Evolutionary conservation across 2,888 invertebrate genomes (phyloP).

Genomic region (Uropetala carovei): DNA sequence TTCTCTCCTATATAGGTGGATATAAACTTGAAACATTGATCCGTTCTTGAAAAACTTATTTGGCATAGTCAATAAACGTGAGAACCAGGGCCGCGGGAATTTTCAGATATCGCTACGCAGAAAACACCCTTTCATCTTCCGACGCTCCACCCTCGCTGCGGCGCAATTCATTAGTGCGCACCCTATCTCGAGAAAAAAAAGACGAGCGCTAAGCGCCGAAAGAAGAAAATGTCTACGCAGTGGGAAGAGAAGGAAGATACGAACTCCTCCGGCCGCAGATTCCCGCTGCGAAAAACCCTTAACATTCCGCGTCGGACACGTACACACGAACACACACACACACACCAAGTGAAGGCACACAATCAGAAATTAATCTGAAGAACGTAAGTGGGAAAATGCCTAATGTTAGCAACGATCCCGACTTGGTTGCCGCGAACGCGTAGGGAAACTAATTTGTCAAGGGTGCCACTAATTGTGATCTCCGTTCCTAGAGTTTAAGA

Average conservation of each 20-base stretch:
- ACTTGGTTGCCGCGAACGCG: too few species aligned
- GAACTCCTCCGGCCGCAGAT: neutral
- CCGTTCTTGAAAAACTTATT: neutral
- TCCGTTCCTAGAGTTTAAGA: too few species aligned
- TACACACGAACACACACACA: neutral
- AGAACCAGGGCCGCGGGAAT: neutral
- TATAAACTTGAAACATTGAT: neutral
- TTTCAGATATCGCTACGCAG: neutral
- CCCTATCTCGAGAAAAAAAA: neutral
- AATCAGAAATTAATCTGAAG: neutral
- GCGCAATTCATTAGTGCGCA: neutral
- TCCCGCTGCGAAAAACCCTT: neutral
- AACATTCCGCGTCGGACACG: too few species aligned
- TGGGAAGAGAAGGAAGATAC: neutral
- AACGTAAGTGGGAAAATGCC: neutral
- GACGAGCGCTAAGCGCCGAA: neutral
- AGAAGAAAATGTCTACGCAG: conserved; percentile 9
- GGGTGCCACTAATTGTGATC: too few species aligned
- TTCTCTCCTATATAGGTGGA: too few species aligned
- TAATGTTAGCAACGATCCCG: too few species aligned
- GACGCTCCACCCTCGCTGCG: neutral
- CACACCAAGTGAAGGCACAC: neutral
- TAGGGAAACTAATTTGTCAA: too few species aligned
- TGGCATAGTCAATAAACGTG: neutral
- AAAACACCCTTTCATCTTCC: neutral